These are phyloP conservation scores for Porites evermanni DNA, from an alignment of 92 coral and sea anemone species.

Conservation along the genomic window DNA sequence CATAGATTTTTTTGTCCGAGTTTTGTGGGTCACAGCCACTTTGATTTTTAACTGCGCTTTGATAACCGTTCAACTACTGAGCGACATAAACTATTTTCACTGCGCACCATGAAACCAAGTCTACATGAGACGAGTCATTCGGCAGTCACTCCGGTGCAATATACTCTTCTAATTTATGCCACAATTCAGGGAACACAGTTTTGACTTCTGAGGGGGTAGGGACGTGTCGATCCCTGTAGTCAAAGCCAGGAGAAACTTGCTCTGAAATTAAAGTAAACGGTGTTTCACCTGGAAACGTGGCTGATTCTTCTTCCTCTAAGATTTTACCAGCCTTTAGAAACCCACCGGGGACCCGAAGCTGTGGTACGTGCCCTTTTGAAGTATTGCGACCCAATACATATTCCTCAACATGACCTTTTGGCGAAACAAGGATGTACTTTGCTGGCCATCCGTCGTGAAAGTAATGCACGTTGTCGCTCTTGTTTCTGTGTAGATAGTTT, in stretches of 20 bases:
- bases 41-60: no score
- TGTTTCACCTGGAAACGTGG: slow-evolving; percentile 60
- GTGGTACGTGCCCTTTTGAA: slow-evolving; percentile 57
- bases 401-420: slow-evolving; percentile 65
- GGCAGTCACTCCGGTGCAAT: neutral
- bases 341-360: slow-evolving; percentile 58
- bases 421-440: slow-evolving; percentile 57
- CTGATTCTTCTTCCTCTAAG: slow-evolving; percentile 53
- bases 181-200: slow-evolving; percentile 36
- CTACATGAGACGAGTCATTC: no score
- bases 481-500: slow-evolving; percentile 57
- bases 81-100: no score
- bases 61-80: no score
- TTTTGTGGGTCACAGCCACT: no score
- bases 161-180: slow-evolving; percentile 38
- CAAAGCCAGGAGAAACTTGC: slow-evolving; percentile 79
- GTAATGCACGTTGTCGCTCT: slow-evolving; percentile 65
- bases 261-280: slow-evolving; percentile 78
- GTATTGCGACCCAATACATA: slow-evolving; percentile 63
- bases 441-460: slow-evolving; percentile 86
- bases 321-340: slow-evolving; percentile 64
- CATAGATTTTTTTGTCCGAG: no score
- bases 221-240: slow-evolving; percentile 66
- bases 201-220: slow-evolving; percentile 57
- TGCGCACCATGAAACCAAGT: no score